Percentiles rank a stretch among this genome's conserved stretches.
These are phyloP conservation scores for Eutolmus rufibarbis DNA, from an alignment of 2,888 invertebrate species.

Conservation along the genomic window DNA sequence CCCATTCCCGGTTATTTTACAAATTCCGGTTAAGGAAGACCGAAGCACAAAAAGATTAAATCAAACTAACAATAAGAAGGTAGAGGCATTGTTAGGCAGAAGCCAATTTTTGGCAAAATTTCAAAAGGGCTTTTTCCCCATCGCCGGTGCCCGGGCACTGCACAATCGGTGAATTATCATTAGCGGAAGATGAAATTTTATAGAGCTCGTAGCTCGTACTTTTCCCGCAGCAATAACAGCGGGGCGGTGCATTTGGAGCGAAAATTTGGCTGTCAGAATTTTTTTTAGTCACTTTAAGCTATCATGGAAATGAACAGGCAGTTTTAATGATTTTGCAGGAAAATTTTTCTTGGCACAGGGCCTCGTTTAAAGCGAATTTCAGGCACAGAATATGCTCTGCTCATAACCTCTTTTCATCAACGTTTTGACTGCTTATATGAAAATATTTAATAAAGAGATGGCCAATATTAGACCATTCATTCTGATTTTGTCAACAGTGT, in stretches of 20 bases:
- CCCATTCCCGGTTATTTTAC: background rate
- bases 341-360: background rate
- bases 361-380: background rate
- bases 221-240: background rate
- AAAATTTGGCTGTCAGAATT: background rate
- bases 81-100: background rate
- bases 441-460: background rate
- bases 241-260: background rate
- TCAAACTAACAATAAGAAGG: background rate
- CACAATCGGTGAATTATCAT: slow-evolving; percentile 24
- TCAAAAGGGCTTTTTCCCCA: background rate
- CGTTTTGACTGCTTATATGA: background rate
- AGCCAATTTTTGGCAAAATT: slow-evolving; percentile 13
- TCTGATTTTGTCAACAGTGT: background rate
- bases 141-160: background rate
- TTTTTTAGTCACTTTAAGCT: background rate
- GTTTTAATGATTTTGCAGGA: background rate
- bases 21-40: background rate
- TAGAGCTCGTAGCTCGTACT: background rate
- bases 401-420: background rate
- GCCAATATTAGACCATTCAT: background rate
- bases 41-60: background rate
- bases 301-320: background rate
- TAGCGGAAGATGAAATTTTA: slow-evolving; percentile 20
- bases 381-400: background rate